A percentile compares a stretch with the other conserved stretches of the same genome.
Conservation (phyloP, 2,888 invertebrate genomes). For the Caradrina clavipalpis region DNA sequence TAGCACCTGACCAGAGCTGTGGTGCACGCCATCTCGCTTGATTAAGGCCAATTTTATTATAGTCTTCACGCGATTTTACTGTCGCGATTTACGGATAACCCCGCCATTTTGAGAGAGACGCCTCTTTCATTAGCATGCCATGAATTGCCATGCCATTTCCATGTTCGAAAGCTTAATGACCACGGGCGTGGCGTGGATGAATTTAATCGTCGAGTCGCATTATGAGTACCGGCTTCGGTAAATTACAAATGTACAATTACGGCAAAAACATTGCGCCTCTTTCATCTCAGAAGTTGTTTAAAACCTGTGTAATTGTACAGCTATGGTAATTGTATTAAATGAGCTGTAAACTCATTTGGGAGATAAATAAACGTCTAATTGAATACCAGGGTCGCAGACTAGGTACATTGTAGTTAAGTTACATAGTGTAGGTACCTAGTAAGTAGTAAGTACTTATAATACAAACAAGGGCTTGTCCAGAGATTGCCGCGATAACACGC, state of each 20-base stretch:
- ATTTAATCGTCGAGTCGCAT: conserved; percentile 73
- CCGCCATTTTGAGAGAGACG: conserved; percentile 81
- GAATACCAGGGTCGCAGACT: conserved; percentile 19
- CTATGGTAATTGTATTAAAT: conserved; percentile 1
- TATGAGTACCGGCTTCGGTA: conserved; percentile 66
- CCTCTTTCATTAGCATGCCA: conserved; percentile 81
- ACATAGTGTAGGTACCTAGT: not conserved
- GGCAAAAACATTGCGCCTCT: conserved; percentile 62
- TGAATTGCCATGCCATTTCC: conserved; percentile 80
- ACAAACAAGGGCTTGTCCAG: conserved; percentile 67
- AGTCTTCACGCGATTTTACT: conserved; percentile 85
- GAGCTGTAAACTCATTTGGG: conserved; percentile 17
- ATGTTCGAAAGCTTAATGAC: conserved; percentile 79
- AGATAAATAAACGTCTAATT: conserved; percentile 19
- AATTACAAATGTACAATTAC: conserved; percentile 75
- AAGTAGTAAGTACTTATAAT: conserved; percentile 3
- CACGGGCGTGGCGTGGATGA: conserved; percentile 71
- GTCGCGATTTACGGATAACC: conserved; percentile 83
- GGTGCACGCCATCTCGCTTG: conserved; percentile 83
- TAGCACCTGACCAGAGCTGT: conserved; percentile 62
- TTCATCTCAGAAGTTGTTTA: conserved; percentile 37
- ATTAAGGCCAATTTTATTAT: conserved; percentile 87
- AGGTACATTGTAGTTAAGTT: conserved; percentile 11
- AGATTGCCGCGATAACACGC: conserved; percentile 76
- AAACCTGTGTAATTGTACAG: conserved; percentile 5